Base-by-base conservation (phyloP, 2,888 invertebrate species). In the Troglohyphantes excavatus region DNA sequence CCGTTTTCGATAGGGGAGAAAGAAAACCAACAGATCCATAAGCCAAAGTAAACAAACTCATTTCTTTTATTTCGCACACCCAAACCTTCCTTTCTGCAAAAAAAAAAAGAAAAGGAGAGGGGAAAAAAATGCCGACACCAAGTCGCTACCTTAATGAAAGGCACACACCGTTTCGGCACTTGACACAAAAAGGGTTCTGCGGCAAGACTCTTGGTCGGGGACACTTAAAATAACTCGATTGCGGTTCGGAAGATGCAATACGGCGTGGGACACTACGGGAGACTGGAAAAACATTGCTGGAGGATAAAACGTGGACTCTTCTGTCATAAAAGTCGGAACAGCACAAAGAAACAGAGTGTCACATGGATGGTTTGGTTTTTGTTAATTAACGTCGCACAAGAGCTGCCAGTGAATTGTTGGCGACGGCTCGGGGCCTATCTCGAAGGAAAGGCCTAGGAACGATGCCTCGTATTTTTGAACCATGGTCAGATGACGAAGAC, bases 181-280 rank as follows among this genome's bases (percentile, higher is more conserved):
- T 26, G 68, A 85, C 85, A 85, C 53, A n/a, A 13, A 85, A 84
- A 17, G 26, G 76, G 79, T 61, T 86, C 33, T 53, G 63, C 53
- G 39, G 39, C 39, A 13, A 59, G 59, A 78, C 63, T 53, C n/a
- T 26, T 59, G 39, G 61, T 21, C 76, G 67, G 21, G 85, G 72
- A 72, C 29, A 76, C 61, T 53, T 53, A 86, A 86, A 86, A 86
- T 86, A 86, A 26, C 78, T 46, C 43, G 61, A 86, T 86, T 86
- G 78, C 86, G 63, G 53, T 53, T 53, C 53, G 17, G 53, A 53
- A 53, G 53, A n/a, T 53, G 53, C 53, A 53, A 27, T 27, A 39
- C 5, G 78, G 68, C 39, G 61, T 5, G 23, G 17, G 26, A 6
- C 61, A 39, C 46, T n/a, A 5, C 17, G 21, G 6, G 7, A 39